phyloP scores from a whole-genome alignment of 2,888 invertebrate genomes.

The Cylloceria caligata region DNA sequence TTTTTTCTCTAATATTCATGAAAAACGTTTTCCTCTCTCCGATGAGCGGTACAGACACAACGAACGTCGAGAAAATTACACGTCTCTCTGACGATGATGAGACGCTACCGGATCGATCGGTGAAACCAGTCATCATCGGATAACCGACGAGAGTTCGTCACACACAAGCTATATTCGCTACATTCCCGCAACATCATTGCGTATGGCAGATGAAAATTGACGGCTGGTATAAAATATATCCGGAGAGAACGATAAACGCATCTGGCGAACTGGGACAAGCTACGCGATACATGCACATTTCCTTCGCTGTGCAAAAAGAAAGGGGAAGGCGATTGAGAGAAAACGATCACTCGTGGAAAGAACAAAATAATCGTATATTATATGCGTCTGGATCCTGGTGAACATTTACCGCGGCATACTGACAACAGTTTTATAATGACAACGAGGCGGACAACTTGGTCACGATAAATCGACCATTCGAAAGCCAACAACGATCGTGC shows the following conservation, averaged over 20 bases:
- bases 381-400: constrained; percentile 25
- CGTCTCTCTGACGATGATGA: constrained; percentile 56
- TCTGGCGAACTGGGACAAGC: constrained; percentile 58
- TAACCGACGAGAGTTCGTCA: constrained; percentile 40
- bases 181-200: constrained; percentile 24
- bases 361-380: constrained; percentile 39
- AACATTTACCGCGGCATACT: background rate
- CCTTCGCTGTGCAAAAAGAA: constrained; percentile 20
- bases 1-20: constrained; percentile 13
- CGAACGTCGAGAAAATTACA: constrained; percentile 59
- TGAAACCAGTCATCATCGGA: constrained; percentile 61
- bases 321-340: constrained; percentile 40
- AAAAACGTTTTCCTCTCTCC: constrained; percentile 2
- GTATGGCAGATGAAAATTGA: constrained; percentile 57
- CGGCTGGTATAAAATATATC: constrained; percentile 47
- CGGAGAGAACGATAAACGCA: constrained; percentile 61
- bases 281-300: constrained; percentile 32
- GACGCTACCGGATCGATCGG: constrained; percentile 59
- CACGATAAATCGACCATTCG: constrained; percentile 44
- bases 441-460: constrained; percentile 27
- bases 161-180: background rate
- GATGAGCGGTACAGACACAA: constrained; percentile 2
- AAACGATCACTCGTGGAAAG: constrained; percentile 52
- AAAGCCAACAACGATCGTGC: constrained; percentile 4
- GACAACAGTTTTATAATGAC: constrained; percentile 35